Evolutionary conservation across 2,113 vertebrate species (phyloP), one percentile per base, ranked within the genome.

Genomic region (Protomyctophum bolini): DNA sequence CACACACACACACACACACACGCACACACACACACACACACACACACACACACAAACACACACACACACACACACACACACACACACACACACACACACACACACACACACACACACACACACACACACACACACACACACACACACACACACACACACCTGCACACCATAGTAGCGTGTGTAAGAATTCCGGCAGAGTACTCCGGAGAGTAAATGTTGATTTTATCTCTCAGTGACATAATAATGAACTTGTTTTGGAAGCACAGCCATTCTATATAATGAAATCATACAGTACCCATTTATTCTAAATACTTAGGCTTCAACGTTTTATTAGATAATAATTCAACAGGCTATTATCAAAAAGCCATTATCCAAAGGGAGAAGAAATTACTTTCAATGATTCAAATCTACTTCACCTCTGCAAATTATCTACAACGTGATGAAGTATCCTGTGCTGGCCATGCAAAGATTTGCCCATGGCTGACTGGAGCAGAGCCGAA

Each of bases 251-350:
- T 72, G 49, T 61, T 65, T 10, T 21, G 12, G 72, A 74, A 28
- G 63, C 63, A 74, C 41, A 73, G 58, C 62, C 29, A 55, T 72
- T 66, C 10, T 68, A 67, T 68, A 67, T 73, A 75, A 77, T 72
- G 79, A 41, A 81, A 55, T 49, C 54, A 6, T 10, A 66, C 63
- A 41, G 33, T 41, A 41, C 33, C 21, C 66, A 62, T 63, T 79
- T 79, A 41, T 73, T 72, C 68, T 76, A 58, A 84, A 85, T 78
- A 84, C 82, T 80, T 72, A 59, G 52, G 33, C 33, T 41, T 41
- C 33, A 41, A 41, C 33, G 33, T 41, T 80, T 86, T 59, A 85
- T 82, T 71, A 76, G 63, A 56, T 66, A 68, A 60, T 52, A 33
- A 11, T 62, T 66, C 59, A 75, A 86, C 28, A 79, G 73, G 69